Conservation (phyloP, 2,797 vertebrate species). For the Pteronotus mesoamericanus region DNA sequence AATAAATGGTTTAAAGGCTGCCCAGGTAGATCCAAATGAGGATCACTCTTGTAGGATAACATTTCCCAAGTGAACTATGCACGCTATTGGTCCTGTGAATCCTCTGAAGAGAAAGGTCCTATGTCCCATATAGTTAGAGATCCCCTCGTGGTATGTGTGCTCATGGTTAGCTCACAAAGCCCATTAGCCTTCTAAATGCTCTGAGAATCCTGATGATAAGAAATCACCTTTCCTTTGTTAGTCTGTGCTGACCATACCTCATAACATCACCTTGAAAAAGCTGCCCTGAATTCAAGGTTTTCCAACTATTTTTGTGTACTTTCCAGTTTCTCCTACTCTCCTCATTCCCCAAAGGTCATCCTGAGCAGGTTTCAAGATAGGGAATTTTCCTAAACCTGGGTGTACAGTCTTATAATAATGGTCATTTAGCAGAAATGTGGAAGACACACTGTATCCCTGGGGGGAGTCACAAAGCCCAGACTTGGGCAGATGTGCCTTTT, state of each 20-base stretch:
- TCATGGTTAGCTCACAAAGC: not conserved
- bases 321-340: not conserved
- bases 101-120: not conserved
- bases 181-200: not conserved
- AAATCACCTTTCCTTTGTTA: not conserved
- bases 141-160: accelerated
- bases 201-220: not conserved
- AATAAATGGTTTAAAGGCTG: not conserved
- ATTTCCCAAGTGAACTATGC: not conserved
- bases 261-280: not conserved
- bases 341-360: not conserved
- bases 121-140: not conserved
- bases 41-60: not conserved
- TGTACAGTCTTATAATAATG: not conserved
- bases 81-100: not conserved
- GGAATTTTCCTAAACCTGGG: not conserved
- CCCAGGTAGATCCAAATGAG: not conserved
- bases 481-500: not conserved
- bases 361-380: not conserved
- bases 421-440: not conserved
- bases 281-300: not conserved
- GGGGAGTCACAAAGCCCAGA: not conserved
- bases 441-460: not conserved
- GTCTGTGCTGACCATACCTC: not conserved
- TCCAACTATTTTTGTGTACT: not conserved